Evolutionary conservation across 2,888 invertebrate genomes (phyloP), one percentile per base, ranked within the genome.

Genomic region (Nebria brevicollis): DNA sequence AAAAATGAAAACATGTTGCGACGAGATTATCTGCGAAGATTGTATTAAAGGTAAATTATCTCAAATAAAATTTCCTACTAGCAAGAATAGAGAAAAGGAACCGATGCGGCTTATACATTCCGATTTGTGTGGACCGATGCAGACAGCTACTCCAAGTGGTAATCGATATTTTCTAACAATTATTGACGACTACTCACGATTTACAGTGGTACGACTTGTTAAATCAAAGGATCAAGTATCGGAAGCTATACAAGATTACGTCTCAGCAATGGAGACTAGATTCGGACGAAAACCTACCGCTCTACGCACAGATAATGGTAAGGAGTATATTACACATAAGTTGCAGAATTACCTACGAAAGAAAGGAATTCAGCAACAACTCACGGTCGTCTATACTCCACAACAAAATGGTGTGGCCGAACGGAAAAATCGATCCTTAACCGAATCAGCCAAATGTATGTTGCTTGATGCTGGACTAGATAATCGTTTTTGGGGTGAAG

Each of bases 41-140:
- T 68, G 68, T 15, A 68, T 68, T 5, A 68, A 68, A 68, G 68
- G n/a, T n/a, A 68, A 68, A 68, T 68, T 68, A 68, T 68, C 68
- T n/a, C n/a, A 68, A 68, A n/a, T 15, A 15, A 68, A 68, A 68
- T 68, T 68, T 26, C 20, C 68, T n/a, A 7, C 11, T n/a, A 68
- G 26, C 10, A 10, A 20, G n/a, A 13, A 68, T n/a, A 13, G 68
- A 10, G 68, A 68, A 68, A 13, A 68, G 20, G 68, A 68, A 15
- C 68, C 68, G 15, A 68, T 68, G 68, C 11, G 68, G 15, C 68
- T 68, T 15, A 20, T 68, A 13, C 68, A 68, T 20, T 68, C 68
- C 11, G 68, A 68, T 15, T 20, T 68, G 26, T 68, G 68, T 15
- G 68, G 20, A 7, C 66, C 66, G 20, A 66, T 66, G 66, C 68